Evolutionary conservation across 2,888 invertebrate genomes (phyloP).

Genomic region (Perdita meconis): DNA sequence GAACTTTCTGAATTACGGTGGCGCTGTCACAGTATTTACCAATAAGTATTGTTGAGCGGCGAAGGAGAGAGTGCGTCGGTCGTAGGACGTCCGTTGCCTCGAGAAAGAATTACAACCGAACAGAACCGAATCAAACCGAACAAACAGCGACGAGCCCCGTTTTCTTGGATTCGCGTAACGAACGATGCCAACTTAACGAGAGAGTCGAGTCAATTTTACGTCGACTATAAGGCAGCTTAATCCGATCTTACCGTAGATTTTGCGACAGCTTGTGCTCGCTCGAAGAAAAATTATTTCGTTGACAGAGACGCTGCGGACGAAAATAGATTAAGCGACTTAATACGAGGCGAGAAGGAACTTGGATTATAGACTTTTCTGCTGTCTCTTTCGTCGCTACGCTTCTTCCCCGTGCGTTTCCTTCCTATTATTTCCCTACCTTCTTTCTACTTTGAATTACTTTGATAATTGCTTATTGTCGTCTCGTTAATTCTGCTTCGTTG

Average conservation of each 20-base stretch:
- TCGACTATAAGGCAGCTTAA: slow-evolving; percentile 30
- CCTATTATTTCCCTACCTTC: neutral
- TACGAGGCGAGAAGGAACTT: slow-evolving; percentile 21
- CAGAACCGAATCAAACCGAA: neutral
- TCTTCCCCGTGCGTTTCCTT: too few relatives aligned
- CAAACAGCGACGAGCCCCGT: neutral
- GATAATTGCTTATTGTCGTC: slow-evolving; percentile 51
- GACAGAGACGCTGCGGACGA: slow-evolving; percentile 28
- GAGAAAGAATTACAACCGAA: neutral
- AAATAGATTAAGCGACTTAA: slow-evolving; percentile 38
- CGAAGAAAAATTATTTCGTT: slow-evolving; percentile 42
- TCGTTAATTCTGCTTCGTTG: slow-evolving; percentile 38
- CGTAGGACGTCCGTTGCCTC: neutral
- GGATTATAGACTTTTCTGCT: slow-evolving; percentile 36
- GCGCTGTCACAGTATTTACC: too few relatives aligned
- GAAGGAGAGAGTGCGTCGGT: too few relatives aligned
- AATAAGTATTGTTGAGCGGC: too few relatives aligned
- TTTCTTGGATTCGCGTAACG: slow-evolving; percentile 16
- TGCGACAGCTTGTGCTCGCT: neutral
- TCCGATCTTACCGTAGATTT: slow-evolving; percentile 23
- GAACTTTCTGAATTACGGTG: too few relatives aligned
- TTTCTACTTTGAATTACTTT: slow-evolving; percentile 30
- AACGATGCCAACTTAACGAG: slow-evolving; percentile 38
- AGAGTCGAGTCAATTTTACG: slow-evolving; percentile 32
- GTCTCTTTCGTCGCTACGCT: neutral